Conservation (phyloP, 2,888 invertebrate genomes). For the Pilophorus perplexus region DNA sequence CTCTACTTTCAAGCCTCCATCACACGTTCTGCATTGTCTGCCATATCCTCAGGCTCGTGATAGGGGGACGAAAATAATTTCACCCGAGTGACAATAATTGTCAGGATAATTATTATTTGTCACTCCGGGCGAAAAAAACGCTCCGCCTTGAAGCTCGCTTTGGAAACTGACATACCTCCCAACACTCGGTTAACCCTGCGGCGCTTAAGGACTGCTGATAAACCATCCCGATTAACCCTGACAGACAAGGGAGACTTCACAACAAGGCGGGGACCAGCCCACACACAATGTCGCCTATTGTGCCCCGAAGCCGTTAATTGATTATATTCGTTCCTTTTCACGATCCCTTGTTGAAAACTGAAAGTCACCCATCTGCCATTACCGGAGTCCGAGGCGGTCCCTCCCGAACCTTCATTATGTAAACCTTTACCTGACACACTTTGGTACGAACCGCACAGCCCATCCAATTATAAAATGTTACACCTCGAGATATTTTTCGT, state of each 20-base stretch:
- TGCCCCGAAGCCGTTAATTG: constrained; percentile 38
- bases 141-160: too few species aligned
- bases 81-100: too few species aligned
- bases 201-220: constrained; percentile 23
- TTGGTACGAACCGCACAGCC: not conserved
- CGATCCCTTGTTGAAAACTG: constrained; percentile 39
- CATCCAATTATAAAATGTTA: constrained; percentile 3
- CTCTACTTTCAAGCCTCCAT: too few species aligned
- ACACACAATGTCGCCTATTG: constrained; percentile 42
- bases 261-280: constrained; percentile 40
- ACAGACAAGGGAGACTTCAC: constrained; percentile 30
- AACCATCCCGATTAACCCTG: constrained; percentile 35
- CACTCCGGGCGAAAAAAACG: too few species aligned
- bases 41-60: too few species aligned
- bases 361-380: constrained; percentile 43
- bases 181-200: too few species aligned
- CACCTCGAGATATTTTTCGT: too few species aligned
- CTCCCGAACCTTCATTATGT: constrained; percentile 23
- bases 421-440: constrained; percentile 36
- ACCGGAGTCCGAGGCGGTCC: constrained; percentile 2
- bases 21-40: too few species aligned
- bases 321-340: constrained; percentile 35
- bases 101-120: too few species aligned
- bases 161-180: too few species aligned
- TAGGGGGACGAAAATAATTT: too few species aligned